These are phyloP conservation scores for Urechis unicinctus DNA, from an alignment of 2,888 invertebrate genomes.

Conservation along the genomic window DNA sequence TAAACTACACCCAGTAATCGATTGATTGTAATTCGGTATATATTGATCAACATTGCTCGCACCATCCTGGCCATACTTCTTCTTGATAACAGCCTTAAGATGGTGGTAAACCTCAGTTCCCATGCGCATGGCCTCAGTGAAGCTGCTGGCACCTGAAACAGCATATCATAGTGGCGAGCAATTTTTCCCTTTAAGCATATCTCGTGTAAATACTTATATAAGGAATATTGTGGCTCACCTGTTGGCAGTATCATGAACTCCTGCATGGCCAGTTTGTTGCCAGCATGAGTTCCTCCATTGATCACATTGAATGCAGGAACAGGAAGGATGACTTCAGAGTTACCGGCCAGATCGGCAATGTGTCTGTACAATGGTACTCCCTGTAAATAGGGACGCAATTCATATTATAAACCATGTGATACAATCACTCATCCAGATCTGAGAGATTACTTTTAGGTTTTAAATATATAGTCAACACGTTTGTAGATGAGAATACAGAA, in stretches of 20 bases:
- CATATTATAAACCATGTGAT: background rate
- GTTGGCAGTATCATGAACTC: slow-evolving; percentile 96
- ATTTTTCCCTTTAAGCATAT: background rate
- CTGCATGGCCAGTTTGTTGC: slow-evolving; percentile 73
- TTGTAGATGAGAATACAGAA: too few relatives aligned
- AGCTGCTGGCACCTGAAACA: slow-evolving; percentile 70
- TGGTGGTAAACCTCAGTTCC: slow-evolving; percentile 93
- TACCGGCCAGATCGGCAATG: slow-evolving; percentile 91
- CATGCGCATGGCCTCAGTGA: slow-evolving; percentile 98
- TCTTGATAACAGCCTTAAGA: slow-evolving; percentile 86
- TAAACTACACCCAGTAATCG: too few relatives aligned
- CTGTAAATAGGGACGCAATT: slow-evolving; percentile 28
- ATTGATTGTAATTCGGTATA: too few relatives aligned
- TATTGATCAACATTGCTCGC: too few relatives aligned
- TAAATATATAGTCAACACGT: background rate
- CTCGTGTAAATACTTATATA: too few relatives aligned
- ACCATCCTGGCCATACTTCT: slow-evolving; percentile 80
- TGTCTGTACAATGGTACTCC: slow-evolving; percentile 62
- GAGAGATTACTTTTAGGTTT: too few relatives aligned
- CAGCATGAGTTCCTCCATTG: slow-evolving; percentile 98
- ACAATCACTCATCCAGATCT: too few relatives aligned
- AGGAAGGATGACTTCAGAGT: slow-evolving; percentile 81
- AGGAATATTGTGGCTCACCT: too few relatives aligned
- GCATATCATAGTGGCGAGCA: background rate
- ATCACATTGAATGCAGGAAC: slow-evolving; percentile 97